These are phyloP conservation scores for Melipona beecheii DNA, from an alignment of 2,888 invertebrate genomes.

Conservation along the genomic window DNA sequence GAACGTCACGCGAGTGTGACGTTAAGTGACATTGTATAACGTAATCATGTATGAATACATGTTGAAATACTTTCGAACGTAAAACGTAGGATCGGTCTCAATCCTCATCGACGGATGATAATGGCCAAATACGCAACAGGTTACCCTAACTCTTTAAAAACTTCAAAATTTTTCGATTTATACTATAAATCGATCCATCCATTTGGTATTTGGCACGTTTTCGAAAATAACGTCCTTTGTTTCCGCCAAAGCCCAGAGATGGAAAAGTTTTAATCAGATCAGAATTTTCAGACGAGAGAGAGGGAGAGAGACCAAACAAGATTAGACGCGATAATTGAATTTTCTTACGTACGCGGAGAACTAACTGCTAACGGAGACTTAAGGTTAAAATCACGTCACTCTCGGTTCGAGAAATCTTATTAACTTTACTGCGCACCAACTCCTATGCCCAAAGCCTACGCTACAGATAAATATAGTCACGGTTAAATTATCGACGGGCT, in stretches of 20 bases:
- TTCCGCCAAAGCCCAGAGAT: neutral
- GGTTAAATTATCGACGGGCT: neutral
- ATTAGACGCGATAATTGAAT: constrained; percentile 21
- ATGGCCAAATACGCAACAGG: neutral
- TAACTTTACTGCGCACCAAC: neutral
- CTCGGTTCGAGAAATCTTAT: constrained; percentile 18
- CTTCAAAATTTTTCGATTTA: no score
- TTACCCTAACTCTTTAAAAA: neutral
- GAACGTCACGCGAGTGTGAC: neutral
- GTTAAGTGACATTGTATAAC: neutral
- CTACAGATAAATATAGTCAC: neutral
- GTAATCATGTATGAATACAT: neutral
- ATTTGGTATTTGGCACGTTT: no score
- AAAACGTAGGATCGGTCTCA: neutral
- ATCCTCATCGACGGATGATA: neutral
- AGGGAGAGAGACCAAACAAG: constrained; percentile 13
- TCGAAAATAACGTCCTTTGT: no score
- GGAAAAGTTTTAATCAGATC: constrained; percentile 8
- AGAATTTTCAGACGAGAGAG: neutral
- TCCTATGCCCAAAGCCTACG: neutral
- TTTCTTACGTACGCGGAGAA: neutral
- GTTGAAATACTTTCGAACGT: neutral
- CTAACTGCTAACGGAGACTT: neutral
- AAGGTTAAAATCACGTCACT: constrained; percentile 13
- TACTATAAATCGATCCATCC: no score